Base-by-base conservation (phyloP, 2,113 vertebrate species). In the Bambusicola thoracicus region DNA sequence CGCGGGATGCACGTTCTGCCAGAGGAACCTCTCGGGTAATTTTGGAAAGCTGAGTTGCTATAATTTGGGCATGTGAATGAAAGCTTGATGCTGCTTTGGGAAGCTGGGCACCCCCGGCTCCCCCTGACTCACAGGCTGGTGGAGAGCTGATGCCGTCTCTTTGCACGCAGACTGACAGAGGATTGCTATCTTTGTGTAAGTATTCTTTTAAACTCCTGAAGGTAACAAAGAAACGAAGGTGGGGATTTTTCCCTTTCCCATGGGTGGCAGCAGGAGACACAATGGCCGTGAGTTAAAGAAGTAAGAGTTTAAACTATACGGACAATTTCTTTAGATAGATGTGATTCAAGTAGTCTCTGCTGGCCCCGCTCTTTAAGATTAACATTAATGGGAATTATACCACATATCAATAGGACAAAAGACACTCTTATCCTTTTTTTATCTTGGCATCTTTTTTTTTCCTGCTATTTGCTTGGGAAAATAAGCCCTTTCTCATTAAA, bases 341-440 rank as follows among this genome's bases (percentile, higher is more conserved):
- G 61, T 55, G 82, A 41, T 95, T 93, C 59, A 59, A 13, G 68
- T 56, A 43, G 70, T 91, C 75, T 91, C 51, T 24, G 29, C 59
- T 72, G 90, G 87, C 36, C 48, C 65, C 0, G 0, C 48, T 90
- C 79, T 83, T 62, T 63, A 85, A 49, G 66, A 55, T 90, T 46
- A 83, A 51, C 41, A 17, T 78, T 93, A 88, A 74, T 68, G 77
- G 90, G 85, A 94, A 85, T 90, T 88, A 84, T 34, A 63, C 51
- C 0, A 2, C 40, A 2, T 53, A 76, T 90, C 72, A 92, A 20
- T 55, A 94, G 89, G 61, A 93, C 79, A 81, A 72, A 93, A 92
- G 73, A 72, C 51, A 82, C 56, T 62, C 51, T 95, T 81, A 72
- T 79, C 20, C 27, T 74, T 77, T 62, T 62, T 69, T 68, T 73